Conservation (phyloP, 92 coral and sea anemone species). For the Phenganax stokvisi region DNA sequence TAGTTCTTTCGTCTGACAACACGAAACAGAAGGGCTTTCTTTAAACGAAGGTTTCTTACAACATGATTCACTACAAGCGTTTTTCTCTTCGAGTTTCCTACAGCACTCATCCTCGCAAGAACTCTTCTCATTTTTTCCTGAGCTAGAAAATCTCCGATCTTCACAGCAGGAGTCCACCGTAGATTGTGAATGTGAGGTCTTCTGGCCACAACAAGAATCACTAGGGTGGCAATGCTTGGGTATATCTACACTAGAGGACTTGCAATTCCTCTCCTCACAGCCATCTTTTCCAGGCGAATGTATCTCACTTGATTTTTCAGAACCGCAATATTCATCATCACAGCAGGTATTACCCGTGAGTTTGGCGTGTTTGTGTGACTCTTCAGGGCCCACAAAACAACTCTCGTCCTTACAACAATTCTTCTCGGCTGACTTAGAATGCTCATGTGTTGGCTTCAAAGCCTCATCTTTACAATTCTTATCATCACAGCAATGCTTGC, state of each 20-base stretch:
- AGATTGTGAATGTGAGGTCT: not conserved
- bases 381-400: too few relatives aligned
- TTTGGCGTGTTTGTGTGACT: not conserved
- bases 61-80: not conserved
- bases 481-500: too few relatives aligned
- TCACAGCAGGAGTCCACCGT: too few relatives aligned
- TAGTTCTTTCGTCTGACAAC: not conserved
- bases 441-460: too few relatives aligned
- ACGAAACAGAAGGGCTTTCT: not conserved
- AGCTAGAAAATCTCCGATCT: too few relatives aligned
- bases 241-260: not conserved
- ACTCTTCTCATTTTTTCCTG: too few relatives aligned
- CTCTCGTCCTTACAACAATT: not conserved
- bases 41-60: not conserved
- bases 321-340: not conserved
- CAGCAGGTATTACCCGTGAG: not conserved
- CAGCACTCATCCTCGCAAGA: not conserved
- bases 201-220: slow-evolving; percentile 1
- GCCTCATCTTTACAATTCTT: too few relatives aligned
- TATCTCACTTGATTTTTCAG: not conserved
- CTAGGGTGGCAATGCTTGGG: slow-evolving; percentile 7
- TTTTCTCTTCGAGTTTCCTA: not conserved
- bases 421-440: not conserved
- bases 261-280: not conserved
- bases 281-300: not conserved